Percentiles rank a stretch among this genome's conserved stretches.
Conservation (phyloP, 2,113 vertebrate genomes). For the Picathartes gymnocephalus region DNA sequence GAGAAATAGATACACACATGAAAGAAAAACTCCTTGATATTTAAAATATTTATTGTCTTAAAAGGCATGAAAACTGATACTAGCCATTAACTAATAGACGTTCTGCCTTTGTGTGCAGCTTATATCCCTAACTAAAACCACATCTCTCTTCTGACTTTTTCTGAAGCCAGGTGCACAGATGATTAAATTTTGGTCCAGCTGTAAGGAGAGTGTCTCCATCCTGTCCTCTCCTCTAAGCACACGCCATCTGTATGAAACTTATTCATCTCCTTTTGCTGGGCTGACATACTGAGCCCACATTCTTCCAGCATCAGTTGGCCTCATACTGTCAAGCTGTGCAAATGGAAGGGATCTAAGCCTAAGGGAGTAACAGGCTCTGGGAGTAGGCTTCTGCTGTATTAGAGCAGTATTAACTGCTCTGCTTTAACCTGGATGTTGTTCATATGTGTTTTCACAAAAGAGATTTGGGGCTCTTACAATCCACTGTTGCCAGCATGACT, state of each 20-base stretch:
- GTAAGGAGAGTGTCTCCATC: slow-evolving; percentile 11
- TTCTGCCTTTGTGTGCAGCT: slow-evolving; percentile 83
- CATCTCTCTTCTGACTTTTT: slow-evolving; percentile 75
- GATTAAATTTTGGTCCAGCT: slow-evolving; percentile 72
- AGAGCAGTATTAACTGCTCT: neutral
- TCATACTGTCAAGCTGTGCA: neutral
- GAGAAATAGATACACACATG: slow-evolving; percentile 79
- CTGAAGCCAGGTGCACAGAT: slow-evolving; percentile 79
- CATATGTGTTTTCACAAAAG: neutral
- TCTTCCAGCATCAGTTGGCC: slow-evolving; percentile 8
- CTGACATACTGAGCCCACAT: slow-evolving; percentile 31
- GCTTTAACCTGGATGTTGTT: neutral
- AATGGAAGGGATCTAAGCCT: neutral
- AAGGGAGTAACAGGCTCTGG: neutral
- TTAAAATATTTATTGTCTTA: slow-evolving; percentile 88
- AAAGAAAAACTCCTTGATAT: slow-evolving; percentile 84
- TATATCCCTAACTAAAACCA: slow-evolving; percentile 93
- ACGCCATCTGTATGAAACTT: slow-evolving; percentile 28
- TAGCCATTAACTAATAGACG: slow-evolving; percentile 79
- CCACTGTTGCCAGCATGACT: neutral
- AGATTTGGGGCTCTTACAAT: neutral
- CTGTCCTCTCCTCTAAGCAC: slow-evolving; percentile 27
- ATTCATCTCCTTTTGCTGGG: neutral
- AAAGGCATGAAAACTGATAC: slow-evolving; percentile 96
- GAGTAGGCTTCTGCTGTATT: neutral